Conservation (phyloP, 2,888 invertebrate species). For the Melieria picta region DNA sequence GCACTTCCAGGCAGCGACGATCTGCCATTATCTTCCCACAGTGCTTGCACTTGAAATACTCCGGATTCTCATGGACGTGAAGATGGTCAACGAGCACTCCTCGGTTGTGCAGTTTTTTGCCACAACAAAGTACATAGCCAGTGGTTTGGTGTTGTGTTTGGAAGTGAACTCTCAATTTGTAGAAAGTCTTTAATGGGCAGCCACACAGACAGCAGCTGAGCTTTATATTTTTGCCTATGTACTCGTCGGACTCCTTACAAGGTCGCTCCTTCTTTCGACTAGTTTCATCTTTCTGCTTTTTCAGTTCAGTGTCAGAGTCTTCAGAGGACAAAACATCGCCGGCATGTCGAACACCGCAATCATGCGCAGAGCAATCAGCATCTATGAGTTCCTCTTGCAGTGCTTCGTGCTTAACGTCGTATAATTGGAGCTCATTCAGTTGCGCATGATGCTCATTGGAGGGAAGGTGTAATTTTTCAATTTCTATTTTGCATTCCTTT, state of each 20-base stretch:
- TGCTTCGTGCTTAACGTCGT: neutral
- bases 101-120: slow-evolving; percentile 58
- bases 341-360: neutral
- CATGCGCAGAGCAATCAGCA: neutral
- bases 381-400: neutral
- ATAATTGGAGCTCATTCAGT: no score
- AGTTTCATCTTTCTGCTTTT: neutral
- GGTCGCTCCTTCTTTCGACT: neutral
- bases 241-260: slow-evolving; percentile 52
- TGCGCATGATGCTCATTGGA: neutral
- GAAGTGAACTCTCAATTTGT: slow-evolving; percentile 34
- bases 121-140: slow-evolving; percentile 61
- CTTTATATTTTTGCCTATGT: slow-evolving; percentile 55
- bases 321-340: no score
- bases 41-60: slow-evolving; percentile 58
- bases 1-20: slow-evolving; percentile 55
- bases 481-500: slow-evolving; percentile 18
- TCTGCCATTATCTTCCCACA: slow-evolving; percentile 56
- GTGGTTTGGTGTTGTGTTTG: slow-evolving; percentile 44
- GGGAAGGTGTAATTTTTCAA: slow-evolving; percentile 11
- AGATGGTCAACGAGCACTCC: slow-evolving; percentile 60
- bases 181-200: slow-evolving; percentile 42
- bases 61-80: slow-evolving; percentile 59
- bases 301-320: neutral
- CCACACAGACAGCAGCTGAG: slow-evolving; percentile 57